Evolutionary conservation across 2,888 invertebrate species (phyloP), one percentile per base, ranked within the genome.

Genomic region (Drosophila barbarae): DNA sequence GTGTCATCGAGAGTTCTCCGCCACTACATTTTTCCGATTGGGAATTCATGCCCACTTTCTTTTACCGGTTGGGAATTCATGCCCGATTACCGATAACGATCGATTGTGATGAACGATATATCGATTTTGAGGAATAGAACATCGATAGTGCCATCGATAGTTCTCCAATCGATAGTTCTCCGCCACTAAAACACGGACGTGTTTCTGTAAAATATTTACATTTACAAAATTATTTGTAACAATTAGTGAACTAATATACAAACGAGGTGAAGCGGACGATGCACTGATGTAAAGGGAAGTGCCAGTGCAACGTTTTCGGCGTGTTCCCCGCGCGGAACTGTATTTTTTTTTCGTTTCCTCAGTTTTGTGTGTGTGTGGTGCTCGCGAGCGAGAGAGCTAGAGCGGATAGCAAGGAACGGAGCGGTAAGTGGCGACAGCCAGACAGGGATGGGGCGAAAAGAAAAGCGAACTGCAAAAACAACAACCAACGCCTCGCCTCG

Each of bases 211-310:
- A 58, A 46, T 57, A 44, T 76, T 73, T 65, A 61, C 55, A 67
- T 73, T 74, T 75, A 80, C 81, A 83, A 83, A 78, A 73, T 83
- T 83, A 59, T 77, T 77, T 78, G 78, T 83, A 77, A 72, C 72
- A 64, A 46, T 36, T 63, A 66, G 60, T 60, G 61, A 72, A 57
- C 41, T 59, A 59, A 47, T 59, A 58, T 23, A 56, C 53, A 39
- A 49, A 18, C 42, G 35, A 36, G 36, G 47, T 38, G 39, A 28
- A 39, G 46, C 63, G 63, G 71, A 70, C 72, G 71, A 83, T 84
- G 84, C 84, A 84, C 78, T 84, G 72, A 81, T 79, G 84, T 80
- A 67, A 83, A 74, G 57, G 30, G 35, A 23, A 58, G 44, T 69
- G 69, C 71, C 61, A 74, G 63, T 61, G 67, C 46, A 60, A 71